Percentiles rank a stretch among this genome's conserved stretches.
These are phyloP conservation scores for Rhodinocichla rosea DNA, from an alignment of 2,113 vertebrate genomes.

Conservation along the genomic window DNA sequence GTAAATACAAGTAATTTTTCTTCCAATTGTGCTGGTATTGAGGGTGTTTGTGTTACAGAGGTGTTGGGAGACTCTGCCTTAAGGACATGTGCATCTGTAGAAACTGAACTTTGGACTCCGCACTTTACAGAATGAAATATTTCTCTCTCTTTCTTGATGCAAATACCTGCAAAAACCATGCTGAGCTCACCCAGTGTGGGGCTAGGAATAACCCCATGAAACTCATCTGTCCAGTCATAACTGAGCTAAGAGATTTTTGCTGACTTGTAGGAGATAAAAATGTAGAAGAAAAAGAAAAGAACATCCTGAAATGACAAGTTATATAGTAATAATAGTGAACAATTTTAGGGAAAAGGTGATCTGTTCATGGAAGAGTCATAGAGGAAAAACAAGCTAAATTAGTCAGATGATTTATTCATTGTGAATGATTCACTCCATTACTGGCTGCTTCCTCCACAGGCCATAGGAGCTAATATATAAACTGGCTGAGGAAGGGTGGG, in stretches of 20 bases:
- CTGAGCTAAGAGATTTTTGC: background rate
- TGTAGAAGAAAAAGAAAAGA: background rate
- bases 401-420: constrained; percentile 43
- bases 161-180: background rate
- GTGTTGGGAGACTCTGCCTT: background rate
- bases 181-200: background rate
- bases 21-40: background rate
- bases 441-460: constrained; percentile 3
- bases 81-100: background rate
- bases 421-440: constrained; percentile 26
- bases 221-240: background rate
- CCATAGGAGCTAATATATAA: background rate
- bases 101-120: background rate
- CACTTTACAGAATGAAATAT: background rate
- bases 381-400: constrained; percentile 44
- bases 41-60: background rate
- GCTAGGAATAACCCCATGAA: background rate
- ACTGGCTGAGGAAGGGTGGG: background rate
- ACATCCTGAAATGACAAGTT: background rate
- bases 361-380: background rate
- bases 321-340: background rate
- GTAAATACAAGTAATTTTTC: background rate
- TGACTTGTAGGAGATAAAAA: background rate
- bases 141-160: background rate
- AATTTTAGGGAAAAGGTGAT: background rate